phyloP scores from a whole-genome alignment of 2,113 vertebrate species.

The Aramus guarauna region DNA sequence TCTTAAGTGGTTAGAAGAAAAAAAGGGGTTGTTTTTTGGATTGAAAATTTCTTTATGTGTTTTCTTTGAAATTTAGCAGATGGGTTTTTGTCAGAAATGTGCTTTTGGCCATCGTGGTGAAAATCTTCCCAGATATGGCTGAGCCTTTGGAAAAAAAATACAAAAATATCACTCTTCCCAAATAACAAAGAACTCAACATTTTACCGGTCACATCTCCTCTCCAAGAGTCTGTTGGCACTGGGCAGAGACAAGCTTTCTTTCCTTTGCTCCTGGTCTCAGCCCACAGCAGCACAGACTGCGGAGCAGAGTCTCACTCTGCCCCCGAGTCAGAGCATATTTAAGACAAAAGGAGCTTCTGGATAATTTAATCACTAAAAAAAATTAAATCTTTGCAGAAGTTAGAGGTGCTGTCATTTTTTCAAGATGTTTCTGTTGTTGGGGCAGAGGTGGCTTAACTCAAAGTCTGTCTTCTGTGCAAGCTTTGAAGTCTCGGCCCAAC shows the following conservation, averaged over 20 bases:
- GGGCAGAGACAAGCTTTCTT: neutral
- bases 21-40: neutral
- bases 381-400: neutral
- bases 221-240: neutral
- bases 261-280: neutral
- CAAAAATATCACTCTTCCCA: neutral
- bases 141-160: neutral
- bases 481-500: neutral
- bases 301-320: neutral
- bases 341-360: neutral
- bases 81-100: neutral
- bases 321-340: neutral
- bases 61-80: neutral
- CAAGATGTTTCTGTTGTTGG: neutral
- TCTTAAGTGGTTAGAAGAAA: neutral
- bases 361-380: neutral
- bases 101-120: neutral
- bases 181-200: neutral
- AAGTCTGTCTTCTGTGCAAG: neutral
- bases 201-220: neutral
- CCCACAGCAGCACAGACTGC: neutral
- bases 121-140: neutral
- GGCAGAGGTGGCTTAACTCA: neutral
- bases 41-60: neutral
- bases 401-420: neutral